These are phyloP conservation scores for Yponomeuta malinellus DNA, from an alignment of 2,888 invertebrate species.

Conservation along the genomic window DNA sequence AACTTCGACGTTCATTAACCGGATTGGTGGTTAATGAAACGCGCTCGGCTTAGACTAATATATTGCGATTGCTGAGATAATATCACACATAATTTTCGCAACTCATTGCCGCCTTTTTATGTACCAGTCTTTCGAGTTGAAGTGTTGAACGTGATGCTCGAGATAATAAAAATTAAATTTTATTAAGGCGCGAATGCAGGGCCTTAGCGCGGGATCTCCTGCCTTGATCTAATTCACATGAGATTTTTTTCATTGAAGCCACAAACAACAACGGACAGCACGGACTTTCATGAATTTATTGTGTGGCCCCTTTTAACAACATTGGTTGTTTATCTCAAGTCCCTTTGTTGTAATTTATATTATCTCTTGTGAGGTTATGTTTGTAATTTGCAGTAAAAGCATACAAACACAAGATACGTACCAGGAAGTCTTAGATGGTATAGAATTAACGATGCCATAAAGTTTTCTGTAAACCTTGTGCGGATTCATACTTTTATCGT, in stretches of 20 bases:
- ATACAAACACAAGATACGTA: neutral
- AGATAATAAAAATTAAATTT: constrained; percentile 47
- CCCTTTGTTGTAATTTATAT: neutral
- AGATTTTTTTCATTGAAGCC: neutral
- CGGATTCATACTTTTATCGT: neutral
- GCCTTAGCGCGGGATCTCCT: constrained; percentile 17
- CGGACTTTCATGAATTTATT: neutral
- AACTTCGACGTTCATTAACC: constrained; percentile 63
- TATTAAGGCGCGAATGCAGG: constrained; percentile 34
- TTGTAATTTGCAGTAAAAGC: neutral
- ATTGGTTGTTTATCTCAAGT: neutral
- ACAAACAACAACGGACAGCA: neutral
- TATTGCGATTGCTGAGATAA: constrained; percentile 36
- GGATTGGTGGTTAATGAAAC: constrained; percentile 63
- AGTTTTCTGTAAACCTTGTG: neutral
- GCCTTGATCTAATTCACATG: neutral
- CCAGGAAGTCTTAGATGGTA: neutral
- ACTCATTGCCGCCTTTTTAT: constrained; percentile 51
- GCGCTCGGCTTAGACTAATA: constrained; percentile 48
- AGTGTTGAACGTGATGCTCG: constrained; percentile 49
- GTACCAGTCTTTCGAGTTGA: constrained; percentile 54
- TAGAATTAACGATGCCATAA: neutral
- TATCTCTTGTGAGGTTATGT: neutral
- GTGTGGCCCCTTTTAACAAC: neutral
- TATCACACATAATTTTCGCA: constrained; percentile 62